A percentile compares a stretch with the other conserved stretches of the same genome.
Evolutionary conservation across 2,888 invertebrate species (phyloP).

Genomic region (Dryococelus australis): DNA sequence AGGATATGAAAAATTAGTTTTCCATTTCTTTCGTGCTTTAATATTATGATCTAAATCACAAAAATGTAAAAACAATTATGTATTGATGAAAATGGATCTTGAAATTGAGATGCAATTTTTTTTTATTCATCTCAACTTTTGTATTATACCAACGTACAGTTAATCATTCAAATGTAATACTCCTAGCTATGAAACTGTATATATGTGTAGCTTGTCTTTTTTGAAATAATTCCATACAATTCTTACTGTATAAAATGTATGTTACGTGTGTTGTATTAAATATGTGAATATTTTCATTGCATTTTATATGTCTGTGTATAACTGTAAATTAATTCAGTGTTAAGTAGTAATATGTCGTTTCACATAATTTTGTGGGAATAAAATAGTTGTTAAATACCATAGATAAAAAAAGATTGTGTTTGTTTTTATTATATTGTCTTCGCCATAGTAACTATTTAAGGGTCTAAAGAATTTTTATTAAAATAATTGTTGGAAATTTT

Average conservation of each 20-base stretch:
- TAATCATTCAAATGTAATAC: background rate
- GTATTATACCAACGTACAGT: background rate
- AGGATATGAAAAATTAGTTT: background rate
- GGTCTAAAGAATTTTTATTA: background rate
- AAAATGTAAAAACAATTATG: background rate
- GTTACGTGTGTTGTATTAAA: background rate
- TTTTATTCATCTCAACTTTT: background rate
- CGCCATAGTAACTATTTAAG: background rate
- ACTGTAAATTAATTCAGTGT: background rate
- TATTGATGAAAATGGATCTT: background rate
- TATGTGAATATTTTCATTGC: slow-evolving; percentile 16
- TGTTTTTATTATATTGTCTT: background rate
- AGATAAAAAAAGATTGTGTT: background rate
- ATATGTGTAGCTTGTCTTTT: background rate
- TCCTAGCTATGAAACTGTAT: background rate
- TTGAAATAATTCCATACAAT: background rate
- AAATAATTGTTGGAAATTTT: background rate
- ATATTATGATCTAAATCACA: too few relatives aligned
- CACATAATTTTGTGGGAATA: background rate
- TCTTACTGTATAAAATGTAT: background rate
- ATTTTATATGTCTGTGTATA: background rate
- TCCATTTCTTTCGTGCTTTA: background rate
- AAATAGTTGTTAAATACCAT: background rate
- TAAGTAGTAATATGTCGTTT: background rate
- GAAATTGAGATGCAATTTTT: background rate